Base-by-base conservation (phyloP, 2,797 vertebrate genomes). In the Neostethus bicornis region DNA sequence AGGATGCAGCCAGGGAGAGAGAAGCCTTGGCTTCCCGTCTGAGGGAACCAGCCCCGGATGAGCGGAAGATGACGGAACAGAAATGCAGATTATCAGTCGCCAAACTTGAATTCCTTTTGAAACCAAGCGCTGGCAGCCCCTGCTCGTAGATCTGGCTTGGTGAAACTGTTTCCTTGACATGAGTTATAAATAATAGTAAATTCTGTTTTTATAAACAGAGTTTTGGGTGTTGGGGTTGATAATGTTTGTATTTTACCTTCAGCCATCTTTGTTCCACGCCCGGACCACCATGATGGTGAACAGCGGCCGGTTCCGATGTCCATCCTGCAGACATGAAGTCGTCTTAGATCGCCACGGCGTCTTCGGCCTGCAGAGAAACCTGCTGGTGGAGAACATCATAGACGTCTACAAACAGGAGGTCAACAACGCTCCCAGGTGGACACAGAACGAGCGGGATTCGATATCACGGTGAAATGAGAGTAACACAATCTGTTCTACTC, bases 301-400 rank as follows among this genome's bases (percentile, higher is more conserved):
- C 39, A 92, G 91, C 25, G 92, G 93, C 0, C 87, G 88, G n/a
- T 94, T 94, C 72, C 87, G 89, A 5, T 94, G 93, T 32, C 93
- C 92, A 0, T 87, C 91, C 61, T 93, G 93, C 75, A 80, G 80
- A 28, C 90, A 89, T 0, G 92, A 94, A 11, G 92, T 94, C 53
- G 84, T 93, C 57, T 83, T 94, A 79, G 93, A 94, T 39, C 88
- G 92, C 9, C 93, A 94, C 16, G 91, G 93, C 0, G 91, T 94
- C 66, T 94, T 90, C 49, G 89, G 93, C 37, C 87, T 94, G 13
- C 93, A 88, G 44, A 74, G 93, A 3, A 94, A 93, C 75, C 87
- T 93, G 51, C 85, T 94, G 60, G 92, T 93, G 29, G 91, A 94
- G 78, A 94, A 92, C 85, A 93, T 93, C 65, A 91, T 93, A 4